Conservation (phyloP, 1,140 invertebrate genomes). For the Ostrea denselamellosa region DNA sequence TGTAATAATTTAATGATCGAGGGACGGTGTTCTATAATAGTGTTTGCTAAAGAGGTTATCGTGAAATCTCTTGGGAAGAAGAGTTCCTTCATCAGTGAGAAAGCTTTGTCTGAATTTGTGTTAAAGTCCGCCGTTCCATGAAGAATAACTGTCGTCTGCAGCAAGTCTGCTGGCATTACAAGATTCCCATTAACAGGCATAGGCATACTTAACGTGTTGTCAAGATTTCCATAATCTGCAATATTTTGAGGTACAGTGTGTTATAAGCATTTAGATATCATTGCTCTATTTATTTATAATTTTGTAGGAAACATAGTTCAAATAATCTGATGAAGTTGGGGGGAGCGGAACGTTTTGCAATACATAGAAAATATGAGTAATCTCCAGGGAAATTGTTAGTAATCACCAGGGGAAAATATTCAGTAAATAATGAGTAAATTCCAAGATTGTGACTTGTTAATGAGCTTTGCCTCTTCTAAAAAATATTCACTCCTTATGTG, state of each 20-base stretch:
- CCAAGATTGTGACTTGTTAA: too few relatives aligned
- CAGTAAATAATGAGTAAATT: too few relatives aligned
- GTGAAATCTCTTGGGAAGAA: constrained; percentile 17
- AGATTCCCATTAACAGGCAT: background rate
- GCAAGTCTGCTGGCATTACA: background rate
- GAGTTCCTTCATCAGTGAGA: background rate
- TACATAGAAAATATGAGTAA: too few relatives aligned
- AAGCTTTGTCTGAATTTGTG: background rate
- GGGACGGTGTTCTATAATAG: background rate
- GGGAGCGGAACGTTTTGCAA: too few relatives aligned
- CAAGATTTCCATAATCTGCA: background rate
- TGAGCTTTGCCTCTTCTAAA: too few relatives aligned
- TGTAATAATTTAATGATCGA: background rate
- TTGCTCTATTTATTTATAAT: background rate
- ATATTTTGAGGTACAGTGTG: background rate
- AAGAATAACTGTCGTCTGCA: background rate
- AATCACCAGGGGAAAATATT: too few relatives aligned
- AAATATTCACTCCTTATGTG: too few relatives aligned
- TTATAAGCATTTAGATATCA: too few relatives aligned
- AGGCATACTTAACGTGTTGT: background rate
- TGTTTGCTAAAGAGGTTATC: background rate
- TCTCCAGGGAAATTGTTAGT: too few relatives aligned
- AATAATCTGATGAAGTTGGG: too few relatives aligned
- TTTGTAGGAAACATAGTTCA: too few relatives aligned
- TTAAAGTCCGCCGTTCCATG: background rate